Percentiles rank a stretch among this genome's conserved stretches.
These are phyloP conservation scores for Chaetodon trifasciatus DNA, from an alignment of 2,797 vertebrate genomes.

Conservation along the genomic window DNA sequence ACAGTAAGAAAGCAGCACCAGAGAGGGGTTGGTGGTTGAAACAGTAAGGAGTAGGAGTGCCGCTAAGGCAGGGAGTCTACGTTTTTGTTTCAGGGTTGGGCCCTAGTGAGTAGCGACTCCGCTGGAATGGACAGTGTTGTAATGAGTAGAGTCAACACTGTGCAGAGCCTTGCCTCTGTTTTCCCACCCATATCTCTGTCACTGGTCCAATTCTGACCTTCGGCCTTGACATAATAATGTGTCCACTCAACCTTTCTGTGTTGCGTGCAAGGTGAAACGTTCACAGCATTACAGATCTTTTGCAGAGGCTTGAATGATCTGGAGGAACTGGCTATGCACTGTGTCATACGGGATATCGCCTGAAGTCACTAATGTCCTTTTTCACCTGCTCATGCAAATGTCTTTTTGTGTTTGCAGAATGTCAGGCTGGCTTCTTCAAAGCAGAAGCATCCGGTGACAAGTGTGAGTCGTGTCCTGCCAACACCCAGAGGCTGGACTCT, in stretches of 20 bases:
- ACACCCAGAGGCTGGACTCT: constrained; percentile 80
- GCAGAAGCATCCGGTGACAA: constrained; percentile 71
- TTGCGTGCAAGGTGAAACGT: constrained; percentile 53
- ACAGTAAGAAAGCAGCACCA: constrained; percentile 59
- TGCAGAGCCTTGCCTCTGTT: constrained; percentile 44
- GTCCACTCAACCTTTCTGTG: constrained; percentile 39
- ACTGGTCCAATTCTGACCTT: constrained; percentile 62
- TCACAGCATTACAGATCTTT: constrained; percentile 44
- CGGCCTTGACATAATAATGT: constrained; percentile 47
- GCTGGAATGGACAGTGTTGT: constrained; percentile 43
- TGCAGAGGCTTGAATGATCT: constrained; percentile 23
- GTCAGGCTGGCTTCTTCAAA: constrained; percentile 92
- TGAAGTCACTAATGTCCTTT: constrained; percentile 42
- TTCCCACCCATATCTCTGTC: constrained; percentile 45
- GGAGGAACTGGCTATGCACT: constrained; percentile 40
- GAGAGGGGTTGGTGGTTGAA: constrained; percentile 62
- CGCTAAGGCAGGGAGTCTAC: constrained; percentile 36
- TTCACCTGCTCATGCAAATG: constrained; percentile 64
- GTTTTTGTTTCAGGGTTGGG: constrained; percentile 58
- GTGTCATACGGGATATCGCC: constrained; percentile 22
- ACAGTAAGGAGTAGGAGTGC: constrained; percentile 71
- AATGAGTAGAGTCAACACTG: constrained; percentile 63
- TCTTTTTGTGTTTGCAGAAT: constrained; percentile 84
- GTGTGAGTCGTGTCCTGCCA: constrained; percentile 88
- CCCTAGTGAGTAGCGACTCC: constrained; percentile 31